phyloP scores from a whole-genome alignment of 1,140 invertebrate genomes.

The Ganaspis sp. region DNA sequence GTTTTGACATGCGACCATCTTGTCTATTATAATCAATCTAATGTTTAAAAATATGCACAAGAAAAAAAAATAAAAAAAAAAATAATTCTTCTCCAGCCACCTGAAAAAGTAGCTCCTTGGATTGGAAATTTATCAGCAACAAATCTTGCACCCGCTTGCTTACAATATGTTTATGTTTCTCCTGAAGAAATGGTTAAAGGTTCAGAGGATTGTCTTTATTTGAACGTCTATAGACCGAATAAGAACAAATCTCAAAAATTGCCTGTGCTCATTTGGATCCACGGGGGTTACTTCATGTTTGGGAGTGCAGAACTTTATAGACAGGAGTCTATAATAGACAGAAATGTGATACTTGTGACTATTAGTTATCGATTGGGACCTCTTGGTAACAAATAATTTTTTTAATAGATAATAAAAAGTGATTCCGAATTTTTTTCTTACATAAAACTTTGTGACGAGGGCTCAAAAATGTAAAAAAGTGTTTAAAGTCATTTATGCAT shows the following conservation, averaged over 20 bases:
- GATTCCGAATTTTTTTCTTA: too few species aligned
- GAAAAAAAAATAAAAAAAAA: too few species aligned
- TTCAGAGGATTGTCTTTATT: conserved; percentile 79
- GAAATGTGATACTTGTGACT: conserved; percentile 80
- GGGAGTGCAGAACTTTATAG: conserved; percentile 72
- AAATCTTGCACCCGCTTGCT: conserved; percentile 65
- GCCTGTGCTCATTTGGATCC: conserved; percentile 70
- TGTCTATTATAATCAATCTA: too few species aligned
- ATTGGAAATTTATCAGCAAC: conserved; percentile 70
- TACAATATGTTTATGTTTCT: conserved; percentile 64
- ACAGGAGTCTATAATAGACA: conserved; percentile 80
- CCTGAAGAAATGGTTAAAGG: conserved; percentile 63
- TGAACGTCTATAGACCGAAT: conserved; percentile 79
- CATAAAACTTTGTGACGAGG: too few species aligned
- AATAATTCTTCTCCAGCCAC: conserved; percentile 67
- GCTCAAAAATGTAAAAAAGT: too few species aligned
- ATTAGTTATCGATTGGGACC: conserved; percentile 81
- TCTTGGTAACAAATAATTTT: conserved; percentile 71
- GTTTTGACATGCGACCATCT: too few species aligned
- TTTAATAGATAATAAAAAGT: too few species aligned
- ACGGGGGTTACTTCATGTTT: conserved; percentile 69
- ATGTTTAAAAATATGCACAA: too few species aligned
- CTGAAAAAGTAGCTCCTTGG: conserved; percentile 69
- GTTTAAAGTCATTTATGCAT: too few species aligned
- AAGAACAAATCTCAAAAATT: conserved; percentile 43